These are phyloP conservation scores for Myanophis thanlyinensis DNA, from an alignment of 2,113 vertebrate genomes.

Conservation along the genomic window DNA sequence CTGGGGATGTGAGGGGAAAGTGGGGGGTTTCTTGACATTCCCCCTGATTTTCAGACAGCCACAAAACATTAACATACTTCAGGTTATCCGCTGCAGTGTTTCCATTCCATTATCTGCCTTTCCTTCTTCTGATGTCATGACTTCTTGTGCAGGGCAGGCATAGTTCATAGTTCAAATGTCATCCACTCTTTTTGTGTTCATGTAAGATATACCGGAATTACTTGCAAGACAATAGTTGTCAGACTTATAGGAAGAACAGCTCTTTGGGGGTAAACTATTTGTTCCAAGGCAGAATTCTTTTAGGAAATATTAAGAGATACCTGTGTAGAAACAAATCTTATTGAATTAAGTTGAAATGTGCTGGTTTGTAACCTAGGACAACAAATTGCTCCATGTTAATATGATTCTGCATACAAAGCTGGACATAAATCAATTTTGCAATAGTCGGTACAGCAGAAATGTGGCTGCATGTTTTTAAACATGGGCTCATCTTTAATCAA, in stretches of 20 bases:
- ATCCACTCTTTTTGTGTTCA: neutral
- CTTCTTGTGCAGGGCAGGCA: neutral
- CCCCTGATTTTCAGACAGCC: neutral
- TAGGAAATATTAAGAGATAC: neutral
- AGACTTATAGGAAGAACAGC: neutral
- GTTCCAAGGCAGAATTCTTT: neutral
- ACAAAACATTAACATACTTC: neutral
- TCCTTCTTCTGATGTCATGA: neutral
- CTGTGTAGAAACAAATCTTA: neutral
- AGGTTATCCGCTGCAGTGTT: neutral
- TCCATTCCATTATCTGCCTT: neutral
- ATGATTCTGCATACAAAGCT: neutral
- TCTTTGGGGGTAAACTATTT: neutral
- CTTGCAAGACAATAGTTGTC: neutral
- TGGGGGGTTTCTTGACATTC: neutral
- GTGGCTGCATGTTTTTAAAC: neutral
- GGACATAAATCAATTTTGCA: neutral
- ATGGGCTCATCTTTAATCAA: conserved; percentile 62
- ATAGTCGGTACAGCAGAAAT: neutral
- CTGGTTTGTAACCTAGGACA: neutral
- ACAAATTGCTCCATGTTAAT: neutral
- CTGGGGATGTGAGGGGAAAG: neutral
- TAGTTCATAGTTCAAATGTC: neutral
- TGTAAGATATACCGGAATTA: neutral
- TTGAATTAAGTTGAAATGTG: neutral